phyloP scores from a whole-genome alignment of 1,140 invertebrate species.

The Leguminivora glycinivorella region DNA sequence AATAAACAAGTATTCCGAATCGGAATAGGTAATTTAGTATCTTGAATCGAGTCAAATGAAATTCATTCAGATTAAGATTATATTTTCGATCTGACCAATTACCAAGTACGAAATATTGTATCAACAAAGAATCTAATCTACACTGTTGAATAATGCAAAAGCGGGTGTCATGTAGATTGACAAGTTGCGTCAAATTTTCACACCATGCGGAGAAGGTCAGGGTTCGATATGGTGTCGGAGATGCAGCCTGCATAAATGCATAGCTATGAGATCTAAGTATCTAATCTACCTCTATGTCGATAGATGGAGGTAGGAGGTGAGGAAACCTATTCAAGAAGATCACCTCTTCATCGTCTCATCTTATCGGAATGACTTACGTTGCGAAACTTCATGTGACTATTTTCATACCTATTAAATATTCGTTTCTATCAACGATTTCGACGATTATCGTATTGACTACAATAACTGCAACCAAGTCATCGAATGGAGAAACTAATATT shows the following conservation, averaged over 20 bases:
- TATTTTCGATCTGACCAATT: background rate
- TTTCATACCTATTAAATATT: no score
- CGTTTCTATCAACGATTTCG: no score
- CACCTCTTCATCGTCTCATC: no score
- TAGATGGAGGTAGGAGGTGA: background rate
- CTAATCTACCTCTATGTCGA: background rate
- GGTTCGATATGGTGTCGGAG: background rate
- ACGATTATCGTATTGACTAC: no score
- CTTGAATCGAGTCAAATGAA: background rate
- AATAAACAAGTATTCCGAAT: no score
- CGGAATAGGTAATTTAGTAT: no score
- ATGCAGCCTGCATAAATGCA: background rate
- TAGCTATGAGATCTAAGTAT: background rate
- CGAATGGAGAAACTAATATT: no score
- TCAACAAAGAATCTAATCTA: constrained; percentile 9
- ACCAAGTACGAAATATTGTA: constrained; percentile 3
- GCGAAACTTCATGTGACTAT: no score
- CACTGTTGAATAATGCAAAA: constrained; percentile 34
- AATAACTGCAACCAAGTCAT: no score
- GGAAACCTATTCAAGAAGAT: no score
- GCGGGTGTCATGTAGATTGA: constrained; percentile 19
- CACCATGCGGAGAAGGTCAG: constrained; percentile 33
- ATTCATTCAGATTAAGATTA: no score
- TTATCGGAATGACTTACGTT: no score
- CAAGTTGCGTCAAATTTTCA: constrained; percentile 40